Evolutionary conservation across 2,113 vertebrate species (phyloP).

Genomic region (Ibidorhyncha struthersii): DNA sequence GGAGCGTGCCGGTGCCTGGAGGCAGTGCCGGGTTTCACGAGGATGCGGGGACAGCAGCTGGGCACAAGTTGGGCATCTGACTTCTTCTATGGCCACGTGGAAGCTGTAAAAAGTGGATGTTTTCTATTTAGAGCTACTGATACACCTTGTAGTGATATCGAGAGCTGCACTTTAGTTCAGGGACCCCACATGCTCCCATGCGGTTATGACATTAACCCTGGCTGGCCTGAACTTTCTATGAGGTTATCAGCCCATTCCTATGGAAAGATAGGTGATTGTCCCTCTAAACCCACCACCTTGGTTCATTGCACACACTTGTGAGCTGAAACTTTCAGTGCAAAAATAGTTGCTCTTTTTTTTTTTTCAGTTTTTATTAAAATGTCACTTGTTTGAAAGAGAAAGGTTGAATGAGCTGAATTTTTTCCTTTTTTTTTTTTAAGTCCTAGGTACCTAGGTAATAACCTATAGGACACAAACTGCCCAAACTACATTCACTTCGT

Average conservation of each 20-base stretch:
- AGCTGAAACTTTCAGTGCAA: background rate
- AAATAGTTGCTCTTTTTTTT: background rate
- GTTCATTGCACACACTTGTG: background rate
- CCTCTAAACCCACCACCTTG: background rate
- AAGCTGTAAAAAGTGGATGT: background rate
- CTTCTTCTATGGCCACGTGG: background rate
- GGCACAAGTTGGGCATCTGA: background rate
- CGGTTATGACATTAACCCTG: background rate
- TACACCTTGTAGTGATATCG: background rate
- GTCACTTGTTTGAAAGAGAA: background rate
- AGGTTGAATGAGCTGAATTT: background rate
- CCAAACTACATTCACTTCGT: accelerated
- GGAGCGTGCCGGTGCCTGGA: background rate
- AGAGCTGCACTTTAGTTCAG: background rate
- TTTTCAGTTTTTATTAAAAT: background rate
- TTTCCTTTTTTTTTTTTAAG: background rate
- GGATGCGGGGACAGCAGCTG: background rate
- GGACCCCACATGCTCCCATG: background rate
- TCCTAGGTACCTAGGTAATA: background rate
- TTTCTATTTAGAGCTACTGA: background rate
- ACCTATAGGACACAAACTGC: background rate
- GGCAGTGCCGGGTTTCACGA: background rate
- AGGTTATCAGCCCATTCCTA: accelerated
- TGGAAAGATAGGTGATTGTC: background rate
- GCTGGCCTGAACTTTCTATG: background rate